Conservation (phyloP, 1,140 invertebrate species). For the Sipha flava region DNA sequence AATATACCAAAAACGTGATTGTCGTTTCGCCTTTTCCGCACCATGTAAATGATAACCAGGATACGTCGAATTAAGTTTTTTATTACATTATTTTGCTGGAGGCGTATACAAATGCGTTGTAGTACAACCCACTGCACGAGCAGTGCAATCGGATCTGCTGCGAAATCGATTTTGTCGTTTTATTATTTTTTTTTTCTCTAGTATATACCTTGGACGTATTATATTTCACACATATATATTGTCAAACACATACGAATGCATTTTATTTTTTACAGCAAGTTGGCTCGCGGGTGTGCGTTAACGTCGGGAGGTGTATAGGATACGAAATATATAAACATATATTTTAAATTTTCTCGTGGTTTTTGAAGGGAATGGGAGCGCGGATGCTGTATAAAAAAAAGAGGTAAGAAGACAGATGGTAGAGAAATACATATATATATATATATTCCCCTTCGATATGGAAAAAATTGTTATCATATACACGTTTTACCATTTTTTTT, state of each 20-base stretch:
- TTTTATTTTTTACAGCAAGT: not conserved
- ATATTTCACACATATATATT: not conserved
- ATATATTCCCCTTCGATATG: not conserved
- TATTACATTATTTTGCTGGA: not conserved
- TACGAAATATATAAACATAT: too few relatives aligned
- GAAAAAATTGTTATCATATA: not conserved
- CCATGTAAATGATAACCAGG: too few relatives aligned
- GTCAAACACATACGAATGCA: not conserved
- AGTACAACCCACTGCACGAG: not conserved
- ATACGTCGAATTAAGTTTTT: not conserved
- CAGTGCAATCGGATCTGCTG: too few relatives aligned
- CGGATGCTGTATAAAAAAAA: too few relatives aligned
- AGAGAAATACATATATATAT: too few relatives aligned
- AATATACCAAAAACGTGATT: too few relatives aligned
- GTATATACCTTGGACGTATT: not conserved
- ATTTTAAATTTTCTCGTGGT: not conserved
- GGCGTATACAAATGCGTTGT: not conserved
- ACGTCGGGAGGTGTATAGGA: too few relatives aligned
- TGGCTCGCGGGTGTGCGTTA: too few relatives aligned
- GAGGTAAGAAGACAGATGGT: conserved; percentile 2
- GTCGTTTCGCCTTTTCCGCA: too few relatives aligned
- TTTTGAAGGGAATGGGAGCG: not conserved
- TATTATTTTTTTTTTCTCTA: too few relatives aligned
- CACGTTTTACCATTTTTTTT: not conserved
- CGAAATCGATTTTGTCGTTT: not conserved